Conservation (phyloP, 2,888 invertebrate species). For the Hirtodrosophila trivittata region DNA sequence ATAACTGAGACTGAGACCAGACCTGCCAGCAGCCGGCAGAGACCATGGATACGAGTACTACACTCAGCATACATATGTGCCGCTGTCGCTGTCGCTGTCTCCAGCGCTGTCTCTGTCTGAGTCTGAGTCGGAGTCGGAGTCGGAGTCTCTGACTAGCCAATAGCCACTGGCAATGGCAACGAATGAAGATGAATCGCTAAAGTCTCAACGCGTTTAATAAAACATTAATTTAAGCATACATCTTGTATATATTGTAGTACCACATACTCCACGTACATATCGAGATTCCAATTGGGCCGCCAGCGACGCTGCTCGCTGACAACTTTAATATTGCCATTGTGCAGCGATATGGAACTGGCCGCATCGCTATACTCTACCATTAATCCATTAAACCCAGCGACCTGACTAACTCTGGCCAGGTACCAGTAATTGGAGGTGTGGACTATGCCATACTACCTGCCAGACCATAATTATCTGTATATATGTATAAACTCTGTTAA, state of each 20-base stretch:
- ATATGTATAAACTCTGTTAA: no score
- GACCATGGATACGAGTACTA: not conserved
- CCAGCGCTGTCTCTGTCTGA: not conserved
- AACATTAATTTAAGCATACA: constrained; percentile 57
- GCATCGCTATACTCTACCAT: constrained; percentile 7
- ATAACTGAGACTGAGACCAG: constrained; percentile 54
- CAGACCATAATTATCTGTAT: no score
- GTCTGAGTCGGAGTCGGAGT: not conserved
- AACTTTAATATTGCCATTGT: constrained; percentile 30
- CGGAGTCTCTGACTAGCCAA: constrained; percentile 28
- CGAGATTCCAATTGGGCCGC: constrained; percentile 49
- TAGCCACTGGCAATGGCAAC: constrained; percentile 53
- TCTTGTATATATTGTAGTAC: constrained; percentile 9
- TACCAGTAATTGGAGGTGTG: no score
- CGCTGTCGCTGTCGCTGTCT: not conserved
- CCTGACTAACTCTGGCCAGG: no score
- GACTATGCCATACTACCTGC: no score
- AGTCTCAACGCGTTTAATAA: constrained; percentile 61
- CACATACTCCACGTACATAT: constrained; percentile 6
- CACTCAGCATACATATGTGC: constrained; percentile 33
- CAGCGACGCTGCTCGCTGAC: constrained; percentile 47
- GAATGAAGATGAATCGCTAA: constrained; percentile 57
- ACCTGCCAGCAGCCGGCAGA: not conserved
- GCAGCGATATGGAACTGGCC: not conserved
- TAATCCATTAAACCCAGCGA: no score